A percentile compares a stretch with the other conserved stretches of the same genome.
phyloP scores from a whole-genome alignment of 2,888 invertebrate genomes.

The Hymenopus coronatus region DNA sequence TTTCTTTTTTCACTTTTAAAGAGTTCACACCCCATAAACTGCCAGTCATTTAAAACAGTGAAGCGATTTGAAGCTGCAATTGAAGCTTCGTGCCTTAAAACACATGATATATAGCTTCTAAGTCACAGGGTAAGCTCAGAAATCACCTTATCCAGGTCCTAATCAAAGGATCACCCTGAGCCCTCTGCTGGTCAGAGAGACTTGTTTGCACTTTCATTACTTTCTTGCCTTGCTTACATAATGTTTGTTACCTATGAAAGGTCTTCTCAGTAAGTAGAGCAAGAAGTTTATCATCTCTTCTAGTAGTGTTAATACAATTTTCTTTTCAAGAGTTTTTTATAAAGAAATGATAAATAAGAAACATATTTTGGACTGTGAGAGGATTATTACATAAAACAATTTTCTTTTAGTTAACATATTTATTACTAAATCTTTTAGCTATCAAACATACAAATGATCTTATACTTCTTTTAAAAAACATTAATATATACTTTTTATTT shows the following conservation, averaged over 20 bases:
- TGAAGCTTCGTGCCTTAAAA: too few species aligned
- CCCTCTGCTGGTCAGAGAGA: too few species aligned
- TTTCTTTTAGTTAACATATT: not conserved
- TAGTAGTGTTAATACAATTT: not conserved
- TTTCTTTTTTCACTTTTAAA: too few species aligned
- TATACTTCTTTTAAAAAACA: not conserved
- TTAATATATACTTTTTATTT: not conserved
- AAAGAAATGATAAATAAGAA: not conserved
- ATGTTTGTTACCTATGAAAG: not conserved
- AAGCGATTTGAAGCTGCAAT: too few species aligned
- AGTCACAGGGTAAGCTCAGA: too few species aligned
- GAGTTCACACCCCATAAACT: too few species aligned
- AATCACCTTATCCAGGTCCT: too few species aligned
- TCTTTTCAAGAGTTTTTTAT: not conserved
- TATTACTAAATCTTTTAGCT: not conserved
- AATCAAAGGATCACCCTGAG: too few species aligned
- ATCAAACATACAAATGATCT: not conserved
- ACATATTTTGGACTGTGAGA: not conserved
- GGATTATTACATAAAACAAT: not conserved
- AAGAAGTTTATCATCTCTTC: not conserved
- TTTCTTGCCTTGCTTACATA: too few species aligned
- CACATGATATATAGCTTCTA: too few species aligned
- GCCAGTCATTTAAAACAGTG: too few species aligned
- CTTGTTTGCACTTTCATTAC: too few species aligned
- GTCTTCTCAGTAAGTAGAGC: not conserved